Evolutionary conservation across 1,140 invertebrate species (phyloP).

Genomic region (Brachionus manjavacas): DNA sequence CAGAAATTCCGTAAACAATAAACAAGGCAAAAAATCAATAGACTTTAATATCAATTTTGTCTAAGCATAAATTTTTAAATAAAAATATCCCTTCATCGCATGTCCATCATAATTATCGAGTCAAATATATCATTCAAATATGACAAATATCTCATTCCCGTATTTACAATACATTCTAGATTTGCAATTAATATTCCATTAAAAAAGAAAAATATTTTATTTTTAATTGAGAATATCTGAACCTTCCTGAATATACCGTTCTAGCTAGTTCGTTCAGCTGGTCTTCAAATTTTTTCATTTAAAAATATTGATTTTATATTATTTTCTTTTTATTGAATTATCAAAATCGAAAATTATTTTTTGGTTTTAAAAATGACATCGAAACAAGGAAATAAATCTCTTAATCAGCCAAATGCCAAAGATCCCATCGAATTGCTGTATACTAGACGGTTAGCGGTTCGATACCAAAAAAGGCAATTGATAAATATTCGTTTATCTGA

Average conservation of each 20-base stretch:
- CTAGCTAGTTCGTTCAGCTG: not conserved
- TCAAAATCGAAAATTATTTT: not conserved
- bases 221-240: not conserved
- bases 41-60: not conserved
- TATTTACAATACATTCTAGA: not conserved
- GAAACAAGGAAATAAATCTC: not conserved
- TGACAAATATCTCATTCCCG: not conserved
- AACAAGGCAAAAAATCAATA: not conserved
- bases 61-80: conserved; percentile 11
- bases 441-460: not conserved
- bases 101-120: not conserved
- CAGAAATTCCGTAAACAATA: not conserved
- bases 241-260: not conserved
- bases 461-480: not conserved
- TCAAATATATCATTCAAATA: not conserved
- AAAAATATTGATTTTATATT: conserved; percentile 33
- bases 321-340: conserved; percentile 18
- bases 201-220: not conserved
- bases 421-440: not conserved
- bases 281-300: not conserved
- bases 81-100: not conserved
- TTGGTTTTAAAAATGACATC: not conserved
- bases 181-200: not conserved
- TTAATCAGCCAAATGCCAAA: not conserved
- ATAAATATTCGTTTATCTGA: not conserved